These are phyloP conservation scores for Ormyrus rosae DNA, from an alignment of 2,888 invertebrate species.

Conservation along the genomic window DNA sequence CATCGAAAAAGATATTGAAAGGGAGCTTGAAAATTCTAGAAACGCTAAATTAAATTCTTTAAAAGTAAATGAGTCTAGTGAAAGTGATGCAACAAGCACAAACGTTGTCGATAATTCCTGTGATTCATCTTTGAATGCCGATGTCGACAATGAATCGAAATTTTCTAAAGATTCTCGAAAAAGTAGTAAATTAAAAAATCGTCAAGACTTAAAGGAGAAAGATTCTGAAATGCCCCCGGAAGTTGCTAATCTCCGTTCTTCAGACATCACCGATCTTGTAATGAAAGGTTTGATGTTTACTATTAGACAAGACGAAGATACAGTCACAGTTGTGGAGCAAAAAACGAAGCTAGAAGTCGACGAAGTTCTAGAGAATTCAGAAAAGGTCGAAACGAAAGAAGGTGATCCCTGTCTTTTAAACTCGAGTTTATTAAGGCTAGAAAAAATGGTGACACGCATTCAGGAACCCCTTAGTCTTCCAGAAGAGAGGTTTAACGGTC, in stretches of 20 bases:
- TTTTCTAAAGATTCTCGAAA: slow-evolving; percentile 35
- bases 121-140: slow-evolving; percentile 10
- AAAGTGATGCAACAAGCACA: not conserved
- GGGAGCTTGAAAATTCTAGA: slow-evolving; percentile 65
- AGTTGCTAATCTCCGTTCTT: slow-evolving; percentile 63
- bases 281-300: slow-evolving; percentile 75
- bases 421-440: slow-evolving; percentile 71
- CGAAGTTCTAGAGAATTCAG: slow-evolving; percentile 74
- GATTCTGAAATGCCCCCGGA: slow-evolving; percentile 46
- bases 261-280: slow-evolving; percentile 72
- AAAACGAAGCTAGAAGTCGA: slow-evolving; percentile 72
- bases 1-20: slow-evolving; percentile 69
- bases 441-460: slow-evolving; percentile 72
- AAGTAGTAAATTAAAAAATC: slow-evolving; percentile 11
- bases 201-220: slow-evolving; percentile 41
- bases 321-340: slow-evolving; percentile 71
- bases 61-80: slow-evolving; percentile 19
- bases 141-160: slow-evolving; percentile 10
- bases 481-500: slow-evolving; percentile 19
- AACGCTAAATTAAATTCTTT: slow-evolving; percentile 11
- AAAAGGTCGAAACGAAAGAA: slow-evolving; percentile 70
- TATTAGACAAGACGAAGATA: slow-evolving; percentile 69
- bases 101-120: not conserved
- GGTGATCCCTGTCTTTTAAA: slow-evolving; percentile 71
- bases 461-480: slow-evolving; percentile 61